Evolutionary conservation across 2,888 invertebrate species (phyloP), one percentile per base, ranked within the genome.

Genomic region (Cataglyphis livida): DNA sequence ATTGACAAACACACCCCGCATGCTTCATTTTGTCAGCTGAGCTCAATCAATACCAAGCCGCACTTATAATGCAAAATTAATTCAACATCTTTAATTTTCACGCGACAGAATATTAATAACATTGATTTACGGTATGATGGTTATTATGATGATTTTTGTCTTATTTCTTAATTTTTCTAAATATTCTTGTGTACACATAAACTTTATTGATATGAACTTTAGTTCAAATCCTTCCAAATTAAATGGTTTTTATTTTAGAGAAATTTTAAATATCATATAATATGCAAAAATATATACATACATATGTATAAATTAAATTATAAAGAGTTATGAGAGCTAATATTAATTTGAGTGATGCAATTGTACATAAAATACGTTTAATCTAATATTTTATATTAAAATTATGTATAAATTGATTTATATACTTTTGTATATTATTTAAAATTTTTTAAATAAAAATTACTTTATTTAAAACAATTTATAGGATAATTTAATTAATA

Each of bases 1-100:
- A 86, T 71, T 89, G 88, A 89, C 88, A 88, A 89, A 89, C 90
- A 87, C 35, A 71, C 76, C 74, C 81, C 48, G 70, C 73, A 48
- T 32, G 73, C 61, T 54, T 41, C 57, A 68, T 21, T 81, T 65
- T 44, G 68, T 62, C 87, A 84, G 65, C 68, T 1, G 57, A 79
- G 65, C n/a, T 84, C 48, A 25, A 71, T 65, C 82, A 85, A 85
- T 73, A 70, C 73, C 82, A 61, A 79, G 48, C 12, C 65, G 75
- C 7, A 7, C 78, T 82, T 44, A 76, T 75, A 61, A 73, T 48
- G 66, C 35, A 61, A 44, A 21, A 75, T 57, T 12, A 74, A 85
- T 83, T 83, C 81, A 54, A 83, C 65, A 79, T 85, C 81, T 81
- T 81, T 38, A 65, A 62, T 71, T 51, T 71, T 51, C 12, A 21